Evolutionary conservation across 2,888 invertebrate genomes (phyloP).

Genomic region (Ptilodon capucinus): DNA sequence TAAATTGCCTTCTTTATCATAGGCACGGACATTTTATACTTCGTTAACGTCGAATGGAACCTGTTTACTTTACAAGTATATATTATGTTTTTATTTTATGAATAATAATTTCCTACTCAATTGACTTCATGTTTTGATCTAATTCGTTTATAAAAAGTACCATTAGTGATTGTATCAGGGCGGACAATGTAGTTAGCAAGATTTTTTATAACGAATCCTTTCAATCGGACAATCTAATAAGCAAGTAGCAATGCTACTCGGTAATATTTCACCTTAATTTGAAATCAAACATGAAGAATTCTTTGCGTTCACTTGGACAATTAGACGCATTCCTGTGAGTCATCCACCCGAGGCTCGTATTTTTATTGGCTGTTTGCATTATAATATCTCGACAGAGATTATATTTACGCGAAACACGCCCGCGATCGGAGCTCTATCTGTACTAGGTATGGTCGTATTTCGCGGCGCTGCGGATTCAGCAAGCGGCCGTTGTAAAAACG

Average conservation of each 20-base stretch:
- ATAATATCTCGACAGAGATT: slow-evolving; percentile 58
- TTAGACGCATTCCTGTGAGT: slow-evolving; percentile 76
- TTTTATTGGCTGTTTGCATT: slow-evolving; percentile 73
- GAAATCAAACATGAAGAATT: slow-evolving; percentile 67
- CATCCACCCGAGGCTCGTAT: slow-evolving; percentile 73
- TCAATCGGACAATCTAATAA: slow-evolving; percentile 21
- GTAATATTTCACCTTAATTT: slow-evolving; percentile 62
- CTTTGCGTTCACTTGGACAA: slow-evolving; percentile 66
- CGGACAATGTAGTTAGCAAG: too few relatives aligned
- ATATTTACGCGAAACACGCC: slow-evolving; percentile 47
- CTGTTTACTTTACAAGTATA: too few relatives aligned
- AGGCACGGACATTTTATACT: too few relatives aligned
- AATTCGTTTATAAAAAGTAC: not conserved
- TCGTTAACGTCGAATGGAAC: too few relatives aligned
- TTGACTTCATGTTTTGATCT: not conserved
- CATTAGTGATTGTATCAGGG: not conserved
- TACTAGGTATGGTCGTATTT: slow-evolving; percentile 44
- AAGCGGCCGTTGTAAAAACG: slow-evolving; percentile 33
- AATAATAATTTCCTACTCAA: too few relatives aligned
- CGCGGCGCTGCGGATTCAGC: slow-evolving; percentile 32
- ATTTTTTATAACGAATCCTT: slow-evolving; percentile 31
- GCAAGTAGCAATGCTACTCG: slow-evolving; percentile 34
- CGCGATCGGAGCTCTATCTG: slow-evolving; percentile 47
- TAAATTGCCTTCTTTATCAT: not conserved
- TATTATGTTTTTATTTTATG: too few relatives aligned